A percentile compares a stretch with the other conserved stretches of the same genome.
These are phyloP conservation scores for Ostrea denselamellosa DNA, from an alignment of 1,140 invertebrate species.

Conservation along the genomic window DNA sequence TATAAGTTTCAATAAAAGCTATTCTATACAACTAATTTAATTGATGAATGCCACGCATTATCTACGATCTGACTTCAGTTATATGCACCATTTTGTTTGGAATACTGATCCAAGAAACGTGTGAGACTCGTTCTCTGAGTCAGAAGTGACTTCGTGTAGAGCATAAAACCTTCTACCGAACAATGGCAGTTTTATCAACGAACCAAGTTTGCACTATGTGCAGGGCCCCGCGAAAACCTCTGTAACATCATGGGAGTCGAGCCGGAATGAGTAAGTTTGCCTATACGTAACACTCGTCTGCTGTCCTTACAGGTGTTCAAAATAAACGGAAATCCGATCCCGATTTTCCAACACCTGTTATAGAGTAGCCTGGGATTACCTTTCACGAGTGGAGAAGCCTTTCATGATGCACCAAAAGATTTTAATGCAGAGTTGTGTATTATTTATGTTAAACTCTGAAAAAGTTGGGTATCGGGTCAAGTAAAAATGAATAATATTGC, in stretches of 20 bases:
- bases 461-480: background rate
- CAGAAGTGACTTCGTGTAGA: background rate
- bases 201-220: conserved; percentile 1
- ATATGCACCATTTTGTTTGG: background rate
- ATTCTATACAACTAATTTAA: background rate
- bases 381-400: background rate
- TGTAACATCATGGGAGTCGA: conserved; percentile 3
- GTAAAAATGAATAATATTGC: background rate
- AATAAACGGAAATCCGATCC: conserved; percentile 29
- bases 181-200: background rate
- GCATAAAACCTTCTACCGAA: background rate
- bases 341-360: conserved; percentile 27
- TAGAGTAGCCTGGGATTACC: background rate
- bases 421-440: background rate
- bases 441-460: conserved; percentile 22
- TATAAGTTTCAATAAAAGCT: background rate
- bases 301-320: conserved; percentile 23
- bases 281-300: background rate
- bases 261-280: background rate
- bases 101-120: background rate
- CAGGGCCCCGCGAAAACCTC: background rate
- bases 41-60: background rate
- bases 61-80: conserved; percentile 5
- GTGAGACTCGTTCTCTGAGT: background rate
- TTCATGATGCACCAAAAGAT: conserved; percentile 13